A percentile compares a stretch with the other conserved stretches of the same genome.
Evolutionary conservation across 2,797 vertebrate genomes (phyloP).

Genomic region (Presbytis comata): DNA sequence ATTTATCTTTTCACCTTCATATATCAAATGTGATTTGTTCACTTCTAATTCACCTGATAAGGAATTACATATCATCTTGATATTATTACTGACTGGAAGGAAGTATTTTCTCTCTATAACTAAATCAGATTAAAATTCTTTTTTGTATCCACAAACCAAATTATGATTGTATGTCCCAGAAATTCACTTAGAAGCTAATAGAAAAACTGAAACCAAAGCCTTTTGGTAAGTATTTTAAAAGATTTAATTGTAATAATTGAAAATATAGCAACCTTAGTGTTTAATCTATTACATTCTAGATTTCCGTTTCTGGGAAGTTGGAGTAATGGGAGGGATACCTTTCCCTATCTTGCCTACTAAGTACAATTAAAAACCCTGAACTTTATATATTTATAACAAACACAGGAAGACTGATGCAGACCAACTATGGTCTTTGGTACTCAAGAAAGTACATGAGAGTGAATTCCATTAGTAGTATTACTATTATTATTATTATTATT

Average conservation of each 20-base stretch:
- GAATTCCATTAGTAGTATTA: background rate
- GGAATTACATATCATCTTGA: constrained; percentile 43
- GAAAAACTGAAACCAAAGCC: constrained; percentile 34
- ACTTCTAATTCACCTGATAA: constrained; percentile 46
- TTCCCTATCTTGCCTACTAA: background rate
- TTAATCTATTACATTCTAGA: constrained; percentile 1
- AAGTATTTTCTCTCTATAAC: constrained; percentile 56
- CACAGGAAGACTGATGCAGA: background rate
- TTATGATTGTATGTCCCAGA: constrained; percentile 27
- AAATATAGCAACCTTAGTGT: constrained; percentile 13
- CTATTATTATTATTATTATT: background rate
- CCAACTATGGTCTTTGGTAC: background rate
- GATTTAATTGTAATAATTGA: constrained; percentile 36
- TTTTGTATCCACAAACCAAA: constrained; percentile 48
- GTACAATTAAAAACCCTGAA: background rate
- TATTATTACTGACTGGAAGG: constrained; percentile 55
- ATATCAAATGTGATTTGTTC: constrained; percentile 53
- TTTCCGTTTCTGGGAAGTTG: background rate
- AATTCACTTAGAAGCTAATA: constrained; percentile 58
- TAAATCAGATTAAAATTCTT: constrained; percentile 63
- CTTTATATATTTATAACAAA: background rate
- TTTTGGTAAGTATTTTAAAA: constrained; percentile 53
- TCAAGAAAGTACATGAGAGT: background rate
- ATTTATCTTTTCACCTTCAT: constrained; percentile 50
- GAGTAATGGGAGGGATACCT: background rate